Conservation (phyloP, 2,888 invertebrate species). For the Apeira syringaria region DNA sequence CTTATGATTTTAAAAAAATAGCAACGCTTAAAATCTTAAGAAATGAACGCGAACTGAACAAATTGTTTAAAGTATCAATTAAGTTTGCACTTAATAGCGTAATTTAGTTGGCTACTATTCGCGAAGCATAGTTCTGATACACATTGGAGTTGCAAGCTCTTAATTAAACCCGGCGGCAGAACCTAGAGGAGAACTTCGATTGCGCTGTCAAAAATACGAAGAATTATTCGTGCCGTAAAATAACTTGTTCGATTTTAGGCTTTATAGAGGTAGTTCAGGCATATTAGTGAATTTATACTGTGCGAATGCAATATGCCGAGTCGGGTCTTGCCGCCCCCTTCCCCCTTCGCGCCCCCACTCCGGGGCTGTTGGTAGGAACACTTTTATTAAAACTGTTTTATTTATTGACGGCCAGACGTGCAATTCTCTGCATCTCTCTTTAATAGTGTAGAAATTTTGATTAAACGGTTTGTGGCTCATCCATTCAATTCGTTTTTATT, state of each 20-base stretch:
- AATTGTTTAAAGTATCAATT: conserved; percentile 45
- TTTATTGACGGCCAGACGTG: conserved; percentile 5
- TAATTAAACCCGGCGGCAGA: conserved; percentile 72
- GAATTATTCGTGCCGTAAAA: conserved; percentile 79
- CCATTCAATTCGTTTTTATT: too few species aligned
- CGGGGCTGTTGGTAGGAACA: conserved; percentile 49
- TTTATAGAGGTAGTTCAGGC: conserved; percentile 80
- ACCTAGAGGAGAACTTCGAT: conserved; percentile 81
- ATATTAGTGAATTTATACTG: conserved; percentile 76
- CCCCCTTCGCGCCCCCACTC: not conserved
- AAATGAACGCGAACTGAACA: too few species aligned
- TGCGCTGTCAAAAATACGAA: conserved; percentile 83
- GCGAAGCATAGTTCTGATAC: conserved; percentile 55
- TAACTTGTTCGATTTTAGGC: conserved; percentile 80
- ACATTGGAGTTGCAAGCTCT: conserved; percentile 66
- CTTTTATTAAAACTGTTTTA: conserved; percentile 66
- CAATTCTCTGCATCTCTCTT: not conserved
- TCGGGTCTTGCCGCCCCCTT: conserved; percentile 34
- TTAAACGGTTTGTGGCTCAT: too few species aligned
- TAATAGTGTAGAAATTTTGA: not conserved
- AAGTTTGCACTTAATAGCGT: conserved; percentile 49
- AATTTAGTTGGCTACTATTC: conserved; percentile 46
- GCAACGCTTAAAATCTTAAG: too few species aligned
- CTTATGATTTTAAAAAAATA: conserved; percentile 12
- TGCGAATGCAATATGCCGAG: conserved; percentile 71